These are phyloP conservation scores for Neofelis nebulosa DNA, from an alignment of 2,113 vertebrate genomes.

Conservation along the genomic window DNA sequence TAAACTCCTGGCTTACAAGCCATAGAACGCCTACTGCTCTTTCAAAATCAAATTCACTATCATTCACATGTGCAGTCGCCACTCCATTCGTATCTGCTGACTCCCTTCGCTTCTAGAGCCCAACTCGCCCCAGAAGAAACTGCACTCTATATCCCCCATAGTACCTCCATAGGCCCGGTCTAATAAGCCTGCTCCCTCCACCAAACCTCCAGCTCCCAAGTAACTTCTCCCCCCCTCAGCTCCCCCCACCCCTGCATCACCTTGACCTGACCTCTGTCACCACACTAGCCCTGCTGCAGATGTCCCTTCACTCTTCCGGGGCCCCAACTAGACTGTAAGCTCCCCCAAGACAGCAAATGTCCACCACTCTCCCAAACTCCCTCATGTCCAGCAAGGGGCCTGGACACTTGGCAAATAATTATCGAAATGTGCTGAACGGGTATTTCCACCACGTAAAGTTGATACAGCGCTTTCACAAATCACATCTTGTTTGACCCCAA, in stretches of 20 bases:
- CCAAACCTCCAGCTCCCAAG: not conserved
- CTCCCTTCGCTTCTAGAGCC: not conserved
- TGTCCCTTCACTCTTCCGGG: not conserved
- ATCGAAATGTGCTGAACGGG: not conserved
- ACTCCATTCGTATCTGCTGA: accelerated
- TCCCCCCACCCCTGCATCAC: too few relatives aligned
- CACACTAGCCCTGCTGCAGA: accelerated
- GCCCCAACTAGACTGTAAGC: not conserved
- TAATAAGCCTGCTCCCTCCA: not conserved
- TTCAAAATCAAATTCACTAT: not conserved
- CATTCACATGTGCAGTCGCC: not conserved
- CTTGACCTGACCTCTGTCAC: not conserved
- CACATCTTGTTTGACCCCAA: not conserved
- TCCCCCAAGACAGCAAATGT: not conserved
- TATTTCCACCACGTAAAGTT: not conserved
- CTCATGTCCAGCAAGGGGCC: not conserved
- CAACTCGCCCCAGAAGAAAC: not conserved
- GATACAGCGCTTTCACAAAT: not conserved
- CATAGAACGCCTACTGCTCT: not conserved
- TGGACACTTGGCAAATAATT: not conserved
- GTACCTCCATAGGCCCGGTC: not conserved
- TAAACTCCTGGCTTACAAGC: not conserved
- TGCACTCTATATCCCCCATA: accelerated
- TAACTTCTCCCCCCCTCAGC: not conserved
- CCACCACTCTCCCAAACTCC: not conserved